Evolutionary conservation across 1,140 invertebrate species (phyloP).

Genomic region (Hydropsyche tenuis): DNA sequence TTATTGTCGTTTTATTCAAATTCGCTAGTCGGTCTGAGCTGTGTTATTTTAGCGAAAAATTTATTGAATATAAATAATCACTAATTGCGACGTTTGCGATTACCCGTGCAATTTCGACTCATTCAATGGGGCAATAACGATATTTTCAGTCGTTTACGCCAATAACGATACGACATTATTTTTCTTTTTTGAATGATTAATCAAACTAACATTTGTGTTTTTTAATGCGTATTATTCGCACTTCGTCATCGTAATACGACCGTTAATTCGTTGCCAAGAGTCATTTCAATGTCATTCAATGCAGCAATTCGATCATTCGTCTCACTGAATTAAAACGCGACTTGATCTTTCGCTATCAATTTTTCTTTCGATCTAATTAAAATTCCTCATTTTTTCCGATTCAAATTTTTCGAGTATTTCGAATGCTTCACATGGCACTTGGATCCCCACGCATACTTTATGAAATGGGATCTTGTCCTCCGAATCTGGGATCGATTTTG

Average conservation of each 20-base stretch:
- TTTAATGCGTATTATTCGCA: no score
- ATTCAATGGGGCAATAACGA: constrained; percentile 8
- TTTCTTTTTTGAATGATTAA: neutral
- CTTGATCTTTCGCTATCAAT: neutral
- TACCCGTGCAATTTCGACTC: neutral
- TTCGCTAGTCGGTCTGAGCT: neutral
- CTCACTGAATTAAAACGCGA: neutral
- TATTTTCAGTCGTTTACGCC: constrained; percentile 1
- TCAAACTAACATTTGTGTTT: neutral
- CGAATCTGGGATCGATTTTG: constrained; percentile 43
- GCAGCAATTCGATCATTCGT: no score
- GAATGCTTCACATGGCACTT: neutral
- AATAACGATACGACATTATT: constrained; percentile 13
- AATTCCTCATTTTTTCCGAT: no score
- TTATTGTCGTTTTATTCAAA: constrained; percentile 13
- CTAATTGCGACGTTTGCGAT: neutral
- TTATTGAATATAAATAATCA: constrained; percentile 6
- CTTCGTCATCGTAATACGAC: no score
- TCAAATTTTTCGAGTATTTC: neutral
- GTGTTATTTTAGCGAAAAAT: constrained; percentile 10
- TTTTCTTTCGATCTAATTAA: no score
- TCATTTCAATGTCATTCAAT: no score
- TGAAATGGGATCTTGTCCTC: no score
- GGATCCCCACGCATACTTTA: neutral
- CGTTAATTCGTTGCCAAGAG: no score